A percentile compares a stretch with the other conserved stretches of the same genome.
Evolutionary conservation across 2,113 vertebrate species (phyloP).

Genomic region (Chitala chitala): DNA sequence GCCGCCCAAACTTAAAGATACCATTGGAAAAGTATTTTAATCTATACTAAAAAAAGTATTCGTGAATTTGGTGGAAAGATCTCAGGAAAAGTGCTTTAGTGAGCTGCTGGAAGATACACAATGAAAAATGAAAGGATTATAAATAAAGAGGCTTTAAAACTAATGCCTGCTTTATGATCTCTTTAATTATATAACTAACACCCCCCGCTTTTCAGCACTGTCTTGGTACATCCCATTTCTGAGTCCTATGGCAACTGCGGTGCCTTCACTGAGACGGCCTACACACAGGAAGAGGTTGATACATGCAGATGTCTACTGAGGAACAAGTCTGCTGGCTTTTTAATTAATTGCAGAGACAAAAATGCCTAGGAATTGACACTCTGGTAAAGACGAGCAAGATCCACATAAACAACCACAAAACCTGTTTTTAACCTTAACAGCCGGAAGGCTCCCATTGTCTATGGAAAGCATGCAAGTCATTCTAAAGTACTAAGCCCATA

Average conservation of each 20-base stretch:
- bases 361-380: background rate
- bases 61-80: background rate
- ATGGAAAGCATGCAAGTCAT: background rate
- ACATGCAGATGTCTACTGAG: background rate
- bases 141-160: background rate
- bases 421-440: background rate
- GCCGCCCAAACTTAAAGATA: too few relatives aligned
- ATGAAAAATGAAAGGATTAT: background rate
- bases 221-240: too few relatives aligned
- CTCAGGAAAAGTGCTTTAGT: background rate
- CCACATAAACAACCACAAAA: background rate
- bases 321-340: background rate
- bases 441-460: background rate
- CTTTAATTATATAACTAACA: too few relatives aligned
- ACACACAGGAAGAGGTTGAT: background rate
- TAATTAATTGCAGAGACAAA: background rate
- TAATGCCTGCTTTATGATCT: background rate
- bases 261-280: slow-evolving; percentile 41
- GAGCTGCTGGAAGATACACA: background rate
- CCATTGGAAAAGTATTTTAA: too few relatives aligned
- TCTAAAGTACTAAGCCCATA: background rate
- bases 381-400: background rate
- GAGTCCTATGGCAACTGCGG: too few relatives aligned
- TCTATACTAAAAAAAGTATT: too few relatives aligned
- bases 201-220: too few relatives aligned